Percentiles rank a stretch among this genome's conserved stretches.
phyloP scores from a whole-genome alignment of 2,113 vertebrate species.

The Phyllopteryx taeniolatus region DNA sequence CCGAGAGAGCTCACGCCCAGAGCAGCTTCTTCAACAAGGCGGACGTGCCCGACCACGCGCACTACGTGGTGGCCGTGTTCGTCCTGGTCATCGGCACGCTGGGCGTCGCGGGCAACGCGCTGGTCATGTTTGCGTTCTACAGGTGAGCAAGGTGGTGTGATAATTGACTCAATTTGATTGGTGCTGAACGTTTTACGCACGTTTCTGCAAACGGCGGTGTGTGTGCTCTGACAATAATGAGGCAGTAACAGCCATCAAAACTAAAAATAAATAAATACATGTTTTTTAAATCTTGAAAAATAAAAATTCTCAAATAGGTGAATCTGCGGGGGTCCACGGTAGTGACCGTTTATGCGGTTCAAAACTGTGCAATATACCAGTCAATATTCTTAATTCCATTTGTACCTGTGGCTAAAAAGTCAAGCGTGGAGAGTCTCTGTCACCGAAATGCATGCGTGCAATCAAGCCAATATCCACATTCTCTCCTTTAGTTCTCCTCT shows the following conservation, averaged over 20 bases:
- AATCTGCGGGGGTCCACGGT: no score
- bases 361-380: no score
- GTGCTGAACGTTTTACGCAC: neutral
- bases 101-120: conserved; percentile 83
- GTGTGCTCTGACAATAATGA: neutral
- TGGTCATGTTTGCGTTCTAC: conserved; percentile 91
- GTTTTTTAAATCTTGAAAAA: no score
- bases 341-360: no score
- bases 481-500: no score
- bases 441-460: no score
- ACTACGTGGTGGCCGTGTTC: conserved; percentile 81
- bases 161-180: neutral
- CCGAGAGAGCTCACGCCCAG: conserved; percentile 65
- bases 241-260: neutral
- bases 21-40: conserved; percentile 69
- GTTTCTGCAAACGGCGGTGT: neutral
- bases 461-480: no score
- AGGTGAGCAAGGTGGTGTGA: conserved; percentile 72
- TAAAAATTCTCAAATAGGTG: no score
- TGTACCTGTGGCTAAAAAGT: no score
- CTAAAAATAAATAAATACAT: no score
- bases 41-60: conserved; percentile 84
- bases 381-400: no score
- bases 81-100: conserved; percentile 84
- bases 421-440: no score